Base-by-base conservation (phyloP, 2,113 vertebrate genomes). In the Cochlearius cochlearius region DNA sequence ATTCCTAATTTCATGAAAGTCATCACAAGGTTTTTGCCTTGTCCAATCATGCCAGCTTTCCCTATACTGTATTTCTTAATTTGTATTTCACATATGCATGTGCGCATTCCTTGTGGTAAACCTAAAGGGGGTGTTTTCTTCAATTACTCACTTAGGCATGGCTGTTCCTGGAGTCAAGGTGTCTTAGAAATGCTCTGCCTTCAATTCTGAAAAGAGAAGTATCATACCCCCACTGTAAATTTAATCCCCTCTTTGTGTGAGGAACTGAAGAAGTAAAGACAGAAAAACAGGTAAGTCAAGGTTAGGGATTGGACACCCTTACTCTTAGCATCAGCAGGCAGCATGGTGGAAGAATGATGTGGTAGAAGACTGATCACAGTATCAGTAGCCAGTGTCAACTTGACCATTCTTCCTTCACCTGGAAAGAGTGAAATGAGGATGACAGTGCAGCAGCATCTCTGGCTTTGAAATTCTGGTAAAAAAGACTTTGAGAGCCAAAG, bases 131-230 rank as follows among this genome's bases (percentile, higher is more conserved):
- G 4, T 32, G n/a, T 68, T 88, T 94, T 73, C 39, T 10, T 52
- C 63, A 47, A 1, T 5, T 32, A 0, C 13, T 5, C 1, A 9
- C 30, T 66, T 50, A 7, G 14, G 15, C 18, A 64, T 55, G 20
- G 52, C 26, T 59, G 11, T 21, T 63, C 5, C 15, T 5, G 4
- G 12, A 75, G 43, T 23, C 32, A 67, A 56, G 29, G 12, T 34
- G 45, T n/a, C 55, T 62, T 53, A 84, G 53, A 73, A 29, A 10
- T 30, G 7, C 9, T 87, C 43, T 91, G 17, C 38, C 45, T 86
- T 75, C 26, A 58, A 5, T 68, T 52, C 30, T 82, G 14, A 32
- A 22, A 74, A 53, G 4, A 81, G 5, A 59, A 83, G 12, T 5
- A 27, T 2, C 17, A 47, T 43, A 47, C 2, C 2, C 4, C 0